Evolutionary conservation across 2,888 invertebrate genomes (phyloP).

Genomic region (Polia nebulosa): DNA sequence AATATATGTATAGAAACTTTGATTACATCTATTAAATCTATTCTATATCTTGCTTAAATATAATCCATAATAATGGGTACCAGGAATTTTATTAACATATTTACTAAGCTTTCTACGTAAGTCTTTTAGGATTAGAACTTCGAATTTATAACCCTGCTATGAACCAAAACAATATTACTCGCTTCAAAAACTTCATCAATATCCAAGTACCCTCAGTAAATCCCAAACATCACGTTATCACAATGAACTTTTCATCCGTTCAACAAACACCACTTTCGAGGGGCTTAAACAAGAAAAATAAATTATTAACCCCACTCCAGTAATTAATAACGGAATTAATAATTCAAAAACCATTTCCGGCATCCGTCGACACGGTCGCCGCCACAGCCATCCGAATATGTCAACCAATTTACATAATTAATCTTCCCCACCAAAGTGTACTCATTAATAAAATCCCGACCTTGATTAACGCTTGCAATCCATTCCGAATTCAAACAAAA

Average conservation of each 20-base stretch:
- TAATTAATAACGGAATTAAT: slow-evolving; percentile 70
- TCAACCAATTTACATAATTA: slow-evolving; percentile 69
- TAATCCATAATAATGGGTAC: background rate
- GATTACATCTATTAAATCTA: background rate
- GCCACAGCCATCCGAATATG: slow-evolving; percentile 60
- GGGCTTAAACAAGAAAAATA: slow-evolving; percentile 56
- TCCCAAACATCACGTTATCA: slow-evolving; percentile 4
- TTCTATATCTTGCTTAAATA: background rate
- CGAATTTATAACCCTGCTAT: slow-evolving; percentile 1
- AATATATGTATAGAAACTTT: background rate
- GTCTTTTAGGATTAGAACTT: slow-evolving; percentile 1
- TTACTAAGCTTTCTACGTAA: too few relatives aligned
- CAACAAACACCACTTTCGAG: slow-evolving; percentile 21
- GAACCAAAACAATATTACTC: background rate
- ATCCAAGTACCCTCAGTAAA: slow-evolving; percentile 3
- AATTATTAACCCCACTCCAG: slow-evolving; percentile 51
- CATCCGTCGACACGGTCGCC: slow-evolving; percentile 55
- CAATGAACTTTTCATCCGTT: slow-evolving; percentile 27
- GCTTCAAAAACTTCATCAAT: slow-evolving; percentile 24
- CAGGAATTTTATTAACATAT: background rate
- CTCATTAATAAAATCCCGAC: slow-evolving; percentile 68
- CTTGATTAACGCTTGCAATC: slow-evolving; percentile 71
- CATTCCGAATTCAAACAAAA: slow-evolving; percentile 70
- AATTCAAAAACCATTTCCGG: slow-evolving; percentile 71
- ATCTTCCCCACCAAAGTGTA: slow-evolving; percentile 61